Evolutionary conservation across 2,888 invertebrate genomes (phyloP).

Genomic region (Yponomeuta plumbellus): DNA sequence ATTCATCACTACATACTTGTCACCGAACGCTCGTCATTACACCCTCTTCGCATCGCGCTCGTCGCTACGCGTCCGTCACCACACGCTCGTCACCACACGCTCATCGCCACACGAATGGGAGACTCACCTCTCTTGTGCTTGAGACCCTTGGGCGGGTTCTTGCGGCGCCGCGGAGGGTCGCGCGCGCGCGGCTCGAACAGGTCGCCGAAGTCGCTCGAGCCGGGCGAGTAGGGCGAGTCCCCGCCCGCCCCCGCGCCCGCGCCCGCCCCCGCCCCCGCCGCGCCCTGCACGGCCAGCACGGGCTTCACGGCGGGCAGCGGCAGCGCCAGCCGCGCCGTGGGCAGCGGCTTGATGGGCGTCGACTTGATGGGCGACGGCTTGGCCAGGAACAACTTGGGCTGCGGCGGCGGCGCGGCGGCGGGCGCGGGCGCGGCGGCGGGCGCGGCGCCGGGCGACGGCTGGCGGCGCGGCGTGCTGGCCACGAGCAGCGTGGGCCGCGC

Average conservation of each 20-base stretch:
- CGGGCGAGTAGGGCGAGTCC: slow-evolving; percentile 90
- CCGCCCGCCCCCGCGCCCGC: slow-evolving; percentile 73
- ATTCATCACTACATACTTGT: no score
- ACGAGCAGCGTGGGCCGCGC: slow-evolving; percentile 23
- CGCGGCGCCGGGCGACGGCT: slow-evolving; percentile 67
- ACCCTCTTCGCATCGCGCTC: no score
- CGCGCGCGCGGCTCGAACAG: slow-evolving; percentile 86
- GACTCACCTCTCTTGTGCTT: slow-evolving; percentile 34
- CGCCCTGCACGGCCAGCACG: slow-evolving; percentile 28
- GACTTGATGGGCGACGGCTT: slow-evolving; percentile 75
- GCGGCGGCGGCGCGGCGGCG: slow-evolving; percentile 32
- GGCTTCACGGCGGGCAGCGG: slow-evolving; percentile 41
- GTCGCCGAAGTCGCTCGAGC: slow-evolving; percentile 92
- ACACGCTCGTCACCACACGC: background rate
- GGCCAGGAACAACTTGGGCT: slow-evolving; percentile 69
- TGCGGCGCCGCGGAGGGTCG: slow-evolving; percentile 70
- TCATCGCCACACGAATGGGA: slow-evolving; percentile 17
- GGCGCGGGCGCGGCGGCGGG: slow-evolving; percentile 40
- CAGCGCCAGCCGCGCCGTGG: slow-evolving; percentile 33
- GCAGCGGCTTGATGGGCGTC: slow-evolving; percentile 76
- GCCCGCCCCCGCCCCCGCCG: slow-evolving; percentile 29
- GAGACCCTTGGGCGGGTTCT: slow-evolving; percentile 32
- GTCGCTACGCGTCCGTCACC: background rate
- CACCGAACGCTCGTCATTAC: no score
- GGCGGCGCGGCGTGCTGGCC: slow-evolving; percentile 50